Conservation (phyloP, 2,888 invertebrate species). For the Tetanocera ferruginea region DNA sequence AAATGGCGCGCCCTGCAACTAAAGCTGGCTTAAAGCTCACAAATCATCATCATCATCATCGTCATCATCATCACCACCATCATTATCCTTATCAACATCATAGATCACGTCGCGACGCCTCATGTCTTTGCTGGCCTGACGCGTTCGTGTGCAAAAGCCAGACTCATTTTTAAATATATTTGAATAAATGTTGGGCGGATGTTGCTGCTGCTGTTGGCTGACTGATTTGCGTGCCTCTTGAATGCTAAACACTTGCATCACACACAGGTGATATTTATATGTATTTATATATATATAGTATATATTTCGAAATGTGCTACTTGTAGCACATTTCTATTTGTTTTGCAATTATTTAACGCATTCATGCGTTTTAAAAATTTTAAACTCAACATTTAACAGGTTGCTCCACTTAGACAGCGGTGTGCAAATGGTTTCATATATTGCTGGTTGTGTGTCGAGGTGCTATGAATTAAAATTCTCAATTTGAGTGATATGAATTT, state of each 20-base stretch:
- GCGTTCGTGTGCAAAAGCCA: background rate
- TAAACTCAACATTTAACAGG: conserved; percentile 4
- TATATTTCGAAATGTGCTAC: background rate
- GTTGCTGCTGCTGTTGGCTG: background rate
- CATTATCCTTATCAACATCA: too few species aligned
- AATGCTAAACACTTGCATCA: background rate
- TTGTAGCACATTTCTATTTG: background rate
- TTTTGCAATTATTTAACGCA: conserved; percentile 21
- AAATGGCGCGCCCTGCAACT: background rate
- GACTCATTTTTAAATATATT: background rate
- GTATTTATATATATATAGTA: background rate
- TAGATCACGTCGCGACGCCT: background rate
- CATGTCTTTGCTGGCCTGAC: background rate
- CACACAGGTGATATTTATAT: background rate
- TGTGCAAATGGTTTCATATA: too few species aligned
- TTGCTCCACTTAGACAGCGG: background rate
- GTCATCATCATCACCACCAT: too few species aligned
- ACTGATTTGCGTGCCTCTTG: background rate
- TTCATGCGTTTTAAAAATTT: conserved; percentile 10
- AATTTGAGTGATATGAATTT: conserved; percentile 53
- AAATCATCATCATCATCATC: background rate
- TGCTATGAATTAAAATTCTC: background rate
- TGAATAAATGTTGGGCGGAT: background rate
- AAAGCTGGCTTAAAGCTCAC: too few species aligned
- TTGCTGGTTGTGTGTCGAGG: too few species aligned